Base-by-base conservation (phyloP, 2,888 invertebrate genomes). In the Rhynchonema sp. region DNA sequence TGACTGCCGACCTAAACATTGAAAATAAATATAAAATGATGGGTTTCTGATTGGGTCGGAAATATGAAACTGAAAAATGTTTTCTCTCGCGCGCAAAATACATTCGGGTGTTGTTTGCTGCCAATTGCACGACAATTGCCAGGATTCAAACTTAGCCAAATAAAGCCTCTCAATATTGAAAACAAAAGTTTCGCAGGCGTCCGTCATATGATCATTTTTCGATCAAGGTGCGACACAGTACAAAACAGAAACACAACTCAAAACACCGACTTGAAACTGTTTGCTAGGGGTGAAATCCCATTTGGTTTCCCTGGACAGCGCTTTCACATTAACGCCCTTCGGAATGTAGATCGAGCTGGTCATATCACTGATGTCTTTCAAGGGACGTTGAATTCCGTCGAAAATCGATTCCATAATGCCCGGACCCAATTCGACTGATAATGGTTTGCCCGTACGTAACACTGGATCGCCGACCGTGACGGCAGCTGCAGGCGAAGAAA, bases 381-480 rank as follows among this genome's bases (percentile, higher is more conserved):
- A 77, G 0, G 98, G 98, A 73, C 98, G 86, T 78, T 98, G 98
- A 77, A 98, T 99, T 80, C 98, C 98, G 79, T 99, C 98, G 79
- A 96, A 99, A 79, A 99, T 99, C 75, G 90, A 91, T 66, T 90
- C 91, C 82, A 99, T 84, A 76, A 99, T 99, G 57, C 96, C 96
- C 58, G 98, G 98, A 9, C 98, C 98, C 61, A 99, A 79, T 76
- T 99, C 98, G 49, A 99, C 98, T 6, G 98, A 99, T 59, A 99
- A 79, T 0, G 98, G 98, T 77, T 98, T 99, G 66, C 98, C 98
- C 0, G 98, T 99, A 70, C 96, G 82, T 66, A 98, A 80, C 27
- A 99, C 96, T 59, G 98, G 98, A 79, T 99, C 98, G 30, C 98
- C 98, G 20, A 99, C 96, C 2, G 98, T 98, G 54, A 99, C 96